phyloP scores from a whole-genome alignment of 2,797 vertebrate genomes.

The Phylloscopus collybita region DNA sequence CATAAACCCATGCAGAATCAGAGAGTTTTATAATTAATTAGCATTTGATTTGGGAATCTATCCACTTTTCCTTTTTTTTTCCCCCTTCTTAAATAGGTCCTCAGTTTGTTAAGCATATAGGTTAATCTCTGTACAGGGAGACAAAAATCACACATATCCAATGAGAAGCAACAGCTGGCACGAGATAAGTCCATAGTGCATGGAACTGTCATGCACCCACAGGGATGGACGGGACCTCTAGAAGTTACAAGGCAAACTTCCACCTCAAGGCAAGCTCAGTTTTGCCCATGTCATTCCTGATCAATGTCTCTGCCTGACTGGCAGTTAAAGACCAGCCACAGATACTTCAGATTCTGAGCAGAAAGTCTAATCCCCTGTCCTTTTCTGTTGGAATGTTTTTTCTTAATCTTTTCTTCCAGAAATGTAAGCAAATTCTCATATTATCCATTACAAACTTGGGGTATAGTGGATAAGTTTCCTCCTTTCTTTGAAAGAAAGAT shows the following conservation, averaged over 20 bases:
- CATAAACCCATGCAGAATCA: background rate
- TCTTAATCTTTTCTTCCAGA: background rate
- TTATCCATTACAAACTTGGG: background rate
- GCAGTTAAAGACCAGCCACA: background rate
- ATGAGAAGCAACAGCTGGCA: background rate
- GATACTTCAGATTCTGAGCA: background rate
- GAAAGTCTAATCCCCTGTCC: background rate
- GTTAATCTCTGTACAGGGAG: background rate
- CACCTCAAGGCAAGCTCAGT: background rate
- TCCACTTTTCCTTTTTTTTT: background rate
- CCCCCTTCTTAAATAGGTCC: background rate
- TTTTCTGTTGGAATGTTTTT: background rate
- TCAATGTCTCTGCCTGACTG: background rate
- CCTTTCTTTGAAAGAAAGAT: background rate
- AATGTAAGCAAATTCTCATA: background rate
- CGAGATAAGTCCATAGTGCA: background rate
- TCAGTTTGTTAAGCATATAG: background rate
- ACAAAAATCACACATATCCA: background rate
- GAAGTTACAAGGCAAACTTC: background rate
- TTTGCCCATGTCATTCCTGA: background rate
- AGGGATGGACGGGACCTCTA: background rate
- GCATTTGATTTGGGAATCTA: background rate
- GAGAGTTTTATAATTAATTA: background rate
- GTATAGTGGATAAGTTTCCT: background rate
- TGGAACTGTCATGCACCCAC: background rate